These are phyloP conservation scores for Heterotilapia buettikoferi DNA, from an alignment of 2,113 vertebrate genomes.

Conservation along the genomic window DNA sequence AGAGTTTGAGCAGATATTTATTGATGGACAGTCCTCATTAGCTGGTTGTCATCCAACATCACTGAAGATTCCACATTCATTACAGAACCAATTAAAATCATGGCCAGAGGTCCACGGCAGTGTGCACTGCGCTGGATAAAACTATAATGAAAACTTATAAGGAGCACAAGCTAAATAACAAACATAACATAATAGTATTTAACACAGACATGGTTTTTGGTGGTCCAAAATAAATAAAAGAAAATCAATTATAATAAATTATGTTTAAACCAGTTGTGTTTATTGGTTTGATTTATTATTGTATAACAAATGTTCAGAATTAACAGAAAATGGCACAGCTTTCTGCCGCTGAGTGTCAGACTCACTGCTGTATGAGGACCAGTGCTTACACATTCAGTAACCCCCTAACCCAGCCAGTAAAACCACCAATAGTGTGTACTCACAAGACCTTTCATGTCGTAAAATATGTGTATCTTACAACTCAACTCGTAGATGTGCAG, in stretches of 20 bases:
- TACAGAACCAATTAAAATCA: constrained; percentile 10
- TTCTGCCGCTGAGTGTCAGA: neutral
- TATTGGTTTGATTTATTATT: neutral
- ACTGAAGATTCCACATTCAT: neutral
- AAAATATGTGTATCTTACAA: neutral
- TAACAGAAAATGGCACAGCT: neutral
- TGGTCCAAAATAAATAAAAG: neutral
- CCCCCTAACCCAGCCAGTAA: neutral
- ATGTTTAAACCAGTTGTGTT: neutral
- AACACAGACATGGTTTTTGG: neutral
- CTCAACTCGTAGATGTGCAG: neutral
- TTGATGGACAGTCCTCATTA: constrained; percentile 15
- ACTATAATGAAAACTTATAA: neutral
- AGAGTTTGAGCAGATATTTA: neutral
- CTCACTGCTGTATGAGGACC: neutral
- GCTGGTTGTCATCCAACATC: neutral
- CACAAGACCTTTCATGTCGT: neutral
- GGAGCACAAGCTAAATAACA: neutral
- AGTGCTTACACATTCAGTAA: neutral
- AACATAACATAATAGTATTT: neutral
- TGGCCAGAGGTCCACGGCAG: neutral
- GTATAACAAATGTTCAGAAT: neutral
- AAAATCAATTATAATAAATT: neutral
- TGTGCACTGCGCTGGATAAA: neutral
- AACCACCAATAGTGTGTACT: neutral